phyloP scores from a whole-genome alignment of 2,888 invertebrate genomes.

The Ennomos quercinarius region DNA sequence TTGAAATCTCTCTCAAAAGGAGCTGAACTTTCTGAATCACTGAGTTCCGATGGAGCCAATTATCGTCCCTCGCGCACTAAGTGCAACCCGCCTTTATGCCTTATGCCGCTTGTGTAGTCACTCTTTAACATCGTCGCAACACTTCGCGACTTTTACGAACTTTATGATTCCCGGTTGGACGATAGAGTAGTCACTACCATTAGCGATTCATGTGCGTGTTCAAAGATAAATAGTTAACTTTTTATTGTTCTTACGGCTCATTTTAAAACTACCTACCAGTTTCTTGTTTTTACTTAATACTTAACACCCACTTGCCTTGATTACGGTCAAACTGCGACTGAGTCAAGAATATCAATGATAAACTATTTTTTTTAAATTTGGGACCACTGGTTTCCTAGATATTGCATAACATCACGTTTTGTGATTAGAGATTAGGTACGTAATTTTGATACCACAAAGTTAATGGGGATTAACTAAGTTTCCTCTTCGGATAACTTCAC shows the following conservation, averaged over 20 bases:
- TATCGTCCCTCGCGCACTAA: slow-evolving; percentile 48
- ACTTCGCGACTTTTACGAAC: slow-evolving; percentile 10
- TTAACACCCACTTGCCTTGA: slow-evolving; percentile 27
- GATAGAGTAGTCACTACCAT: slow-evolving; percentile 23
- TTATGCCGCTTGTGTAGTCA: slow-evolving; percentile 37
- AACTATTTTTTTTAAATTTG: slow-evolving; percentile 9
- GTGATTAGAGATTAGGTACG: no score
- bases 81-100: slow-evolving; percentile 34
- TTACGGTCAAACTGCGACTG: slow-evolving; percentile 28
- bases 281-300: slow-evolving; percentile 16
- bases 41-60: slow-evolving; percentile 71
- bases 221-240: slow-evolving; percentile 15
- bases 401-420: no score
- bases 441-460: no score
- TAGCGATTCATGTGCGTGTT: slow-evolving; percentile 20
- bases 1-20: slow-evolving; percentile 73
- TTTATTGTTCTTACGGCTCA: slow-evolving; percentile 20
- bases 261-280: slow-evolving; percentile 16
- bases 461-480: no score
- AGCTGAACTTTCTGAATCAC: slow-evolving; percentile 69
- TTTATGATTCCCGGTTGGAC: slow-evolving; percentile 12
- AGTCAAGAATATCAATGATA: slow-evolving; percentile 29
- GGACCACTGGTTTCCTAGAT: slow-evolving; percentile 8
- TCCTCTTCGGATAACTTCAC: no score
- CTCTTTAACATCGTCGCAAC: slow-evolving; percentile 14